Evolutionary conservation across 2,888 invertebrate genomes (phyloP).

Genomic region (Hermaeophaga mercurialis): DNA sequence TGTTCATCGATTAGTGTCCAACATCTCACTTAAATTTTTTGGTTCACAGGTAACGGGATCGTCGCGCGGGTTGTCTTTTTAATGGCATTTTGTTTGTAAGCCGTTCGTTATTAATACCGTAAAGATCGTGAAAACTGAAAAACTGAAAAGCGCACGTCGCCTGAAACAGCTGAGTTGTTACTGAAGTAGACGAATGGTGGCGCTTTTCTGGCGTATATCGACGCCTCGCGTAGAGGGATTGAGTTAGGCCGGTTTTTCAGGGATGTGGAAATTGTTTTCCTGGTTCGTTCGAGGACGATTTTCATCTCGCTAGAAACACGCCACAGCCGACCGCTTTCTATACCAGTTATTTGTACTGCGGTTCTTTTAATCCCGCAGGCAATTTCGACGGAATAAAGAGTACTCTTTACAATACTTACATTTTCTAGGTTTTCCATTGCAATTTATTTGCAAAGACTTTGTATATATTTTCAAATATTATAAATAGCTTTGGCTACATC

Average conservation of each 20-base stretch:
- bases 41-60: background rate
- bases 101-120: conserved; percentile 33
- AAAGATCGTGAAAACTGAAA: conserved; percentile 27
- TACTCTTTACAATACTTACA: too few species aligned
- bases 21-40: background rate
- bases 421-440: too few species aligned
- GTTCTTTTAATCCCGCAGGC: too few species aligned
- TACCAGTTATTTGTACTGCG: too few species aligned
- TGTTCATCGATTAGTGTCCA: background rate
- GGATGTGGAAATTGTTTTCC: conserved; percentile 2
- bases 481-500: too few species aligned
- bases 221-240: conserved; percentile 17
- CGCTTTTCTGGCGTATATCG: conserved; percentile 41
- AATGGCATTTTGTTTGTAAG: background rate
- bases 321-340: too few species aligned
- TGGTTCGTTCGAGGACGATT: background rate
- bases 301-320: background rate
- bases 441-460: too few species aligned
- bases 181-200: conserved; percentile 51
- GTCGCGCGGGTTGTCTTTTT: background rate
- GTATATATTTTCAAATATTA: too few species aligned
- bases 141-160: conserved; percentile 42
- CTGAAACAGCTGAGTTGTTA: conserved; percentile 49
- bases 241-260: conserved; percentile 5
- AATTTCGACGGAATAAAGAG: too few species aligned